Base-by-base conservation (phyloP, 2,797 vertebrate genomes). In the Hyperoplus lanceolatus region DNA sequence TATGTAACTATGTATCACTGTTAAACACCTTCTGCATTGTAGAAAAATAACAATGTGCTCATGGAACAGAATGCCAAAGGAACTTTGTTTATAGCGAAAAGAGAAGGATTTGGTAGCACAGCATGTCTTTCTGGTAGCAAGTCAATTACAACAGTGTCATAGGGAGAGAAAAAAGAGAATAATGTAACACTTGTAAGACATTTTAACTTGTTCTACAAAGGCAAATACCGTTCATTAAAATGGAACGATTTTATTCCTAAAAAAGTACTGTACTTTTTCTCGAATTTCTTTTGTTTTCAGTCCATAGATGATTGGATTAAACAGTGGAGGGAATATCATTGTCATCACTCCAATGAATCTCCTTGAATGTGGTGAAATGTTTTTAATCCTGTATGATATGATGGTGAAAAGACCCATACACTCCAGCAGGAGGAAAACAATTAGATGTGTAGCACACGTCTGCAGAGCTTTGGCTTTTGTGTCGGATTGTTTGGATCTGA, bases 271-370 rank as follows among this genome's bases (percentile, higher is more conserved):
- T 68, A 83, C 57, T 92, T 78, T 95, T 12, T 87, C 87, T 46
- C 88, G 61, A 12, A 93, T 93, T 59, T 93, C 92, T 78, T 89
- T 92, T 0, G 90, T 94, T 84, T 81, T 94, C 10, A 94, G 77
- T n/a, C 93, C 92, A 1, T 94, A 94, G 50, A 94, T 91, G 49
- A 94, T 92, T 42, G 93, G 93, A 80, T 94, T 94, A n/a, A 94
- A 4, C 14, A 85, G 83, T 16, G 93, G 93, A 0, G 93, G 93
- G 3, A 93, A 92, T 49, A 94, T 87, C 16, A 93, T 82, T 2
- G 91, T 87, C 0, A 83, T 86, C 41, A 90, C 4, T 3, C 91
- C 92, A 0, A 92, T 67, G 62, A 93, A 91, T 48, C 64, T 79
- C 66, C 91, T 82, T 4, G 93, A 58, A 53, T 87, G 43, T 8